phyloP scores from a whole-genome alignment of 2,888 invertebrate species.

The Lissonota sp. region DNA sequence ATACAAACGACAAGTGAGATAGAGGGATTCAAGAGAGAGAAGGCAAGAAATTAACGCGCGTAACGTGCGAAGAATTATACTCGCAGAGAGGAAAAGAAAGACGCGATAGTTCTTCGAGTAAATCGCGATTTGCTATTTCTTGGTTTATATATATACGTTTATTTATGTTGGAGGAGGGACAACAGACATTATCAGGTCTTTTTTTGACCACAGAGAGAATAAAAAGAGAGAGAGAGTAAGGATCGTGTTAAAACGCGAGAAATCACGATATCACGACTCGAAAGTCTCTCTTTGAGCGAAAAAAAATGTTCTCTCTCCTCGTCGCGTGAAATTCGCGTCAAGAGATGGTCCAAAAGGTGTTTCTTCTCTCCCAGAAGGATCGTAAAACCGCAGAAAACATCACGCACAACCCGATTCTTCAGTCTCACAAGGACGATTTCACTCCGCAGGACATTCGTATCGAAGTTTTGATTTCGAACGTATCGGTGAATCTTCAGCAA shows the following conservation, averaged over 20 bases:
- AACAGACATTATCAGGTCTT: constrained; percentile 16
- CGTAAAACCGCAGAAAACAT: constrained; percentile 46
- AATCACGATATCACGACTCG: constrained; percentile 60
- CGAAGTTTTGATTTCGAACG: no score
- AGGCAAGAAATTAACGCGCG: neutral
- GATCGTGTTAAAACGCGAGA: constrained; percentile 49
- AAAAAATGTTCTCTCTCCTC: constrained; percentile 3
- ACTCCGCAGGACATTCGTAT: neutral
- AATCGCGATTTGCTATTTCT: constrained; percentile 42
- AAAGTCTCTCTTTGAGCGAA: neutral
- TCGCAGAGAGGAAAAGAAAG: constrained; percentile 61
- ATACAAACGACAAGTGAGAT: neutral
- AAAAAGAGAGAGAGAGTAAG: constrained; percentile 45
- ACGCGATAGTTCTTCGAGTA: constrained; percentile 47
- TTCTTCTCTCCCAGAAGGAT: constrained; percentile 6
- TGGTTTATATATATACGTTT: no score
- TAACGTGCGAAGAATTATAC: constrained; percentile 4
- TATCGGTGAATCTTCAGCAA: no score
- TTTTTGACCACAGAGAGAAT: constrained; percentile 39
- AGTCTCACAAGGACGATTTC: constrained; percentile 29
- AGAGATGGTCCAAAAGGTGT: constrained; percentile 39
- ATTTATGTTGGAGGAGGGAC: neutral
- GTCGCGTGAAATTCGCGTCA: neutral
- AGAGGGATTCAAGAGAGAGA: neutral
- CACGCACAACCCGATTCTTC: constrained; percentile 20